Percentiles rank a stretch among this genome's conserved stretches.
phyloP scores from a whole-genome alignment of 2,888 invertebrate genomes.

The Watsonalla binaria region DNA sequence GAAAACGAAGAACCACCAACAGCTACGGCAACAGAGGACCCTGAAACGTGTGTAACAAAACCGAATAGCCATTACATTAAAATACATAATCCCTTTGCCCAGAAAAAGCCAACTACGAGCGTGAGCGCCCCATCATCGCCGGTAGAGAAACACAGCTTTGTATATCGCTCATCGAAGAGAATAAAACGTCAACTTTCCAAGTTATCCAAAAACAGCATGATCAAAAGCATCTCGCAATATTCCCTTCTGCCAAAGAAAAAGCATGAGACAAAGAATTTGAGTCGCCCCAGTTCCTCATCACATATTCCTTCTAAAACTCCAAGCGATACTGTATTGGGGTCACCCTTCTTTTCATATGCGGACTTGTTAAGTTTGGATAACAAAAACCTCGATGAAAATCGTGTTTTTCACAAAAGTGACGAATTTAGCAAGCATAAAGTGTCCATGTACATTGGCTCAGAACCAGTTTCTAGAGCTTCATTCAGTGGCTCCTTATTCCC shows the following conservation, averaged over 20 bases:
- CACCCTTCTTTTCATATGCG: conserved; percentile 71
- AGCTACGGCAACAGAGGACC: conserved; percentile 27
- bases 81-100: conserved; percentile 63
- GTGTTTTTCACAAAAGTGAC: conserved; percentile 53
- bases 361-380: conserved; percentile 62
- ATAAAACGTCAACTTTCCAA: conserved; percentile 63
- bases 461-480: conserved; percentile 62
- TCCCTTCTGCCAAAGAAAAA: conserved; percentile 65
- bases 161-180: conserved; percentile 64
- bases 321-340: conserved; percentile 74
- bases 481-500: conserved; percentile 51
- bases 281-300: conserved; percentile 59
- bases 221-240: conserved; percentile 69
- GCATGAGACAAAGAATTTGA: conserved; percentile 47
- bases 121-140: conserved; percentile 70
- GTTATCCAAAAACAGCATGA: conserved; percentile 66
- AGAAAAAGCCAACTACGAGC: conserved; percentile 59
- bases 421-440: conserved; percentile 50
- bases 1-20: conserved; percentile 21
- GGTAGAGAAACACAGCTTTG: conserved; percentile 59
- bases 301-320: conserved; percentile 62
- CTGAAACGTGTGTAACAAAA: conserved; percentile 51
- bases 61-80: conserved; percentile 49
- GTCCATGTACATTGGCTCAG: conserved; percentile 72
- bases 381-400: conserved; percentile 40